Evolutionary conservation across 2,888 invertebrate genomes (phyloP).

Genomic region (Spisula subtruncata): DNA sequence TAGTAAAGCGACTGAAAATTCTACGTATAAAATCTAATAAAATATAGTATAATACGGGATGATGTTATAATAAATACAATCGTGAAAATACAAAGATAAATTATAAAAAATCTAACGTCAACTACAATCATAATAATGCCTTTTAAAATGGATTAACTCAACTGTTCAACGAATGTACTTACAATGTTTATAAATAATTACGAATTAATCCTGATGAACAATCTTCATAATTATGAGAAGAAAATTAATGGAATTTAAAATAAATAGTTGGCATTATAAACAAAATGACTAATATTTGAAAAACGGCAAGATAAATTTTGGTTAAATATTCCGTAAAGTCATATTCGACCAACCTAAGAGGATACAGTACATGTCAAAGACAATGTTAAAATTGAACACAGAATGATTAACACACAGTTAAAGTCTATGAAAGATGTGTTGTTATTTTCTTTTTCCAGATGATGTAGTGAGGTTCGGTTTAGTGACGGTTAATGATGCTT

Average conservation of each 20-base stretch:
- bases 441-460: not conserved
- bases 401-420: not conserved
- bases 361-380: not conserved
- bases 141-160: not conserved
- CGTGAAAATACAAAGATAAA: not conserved
- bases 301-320: not conserved
- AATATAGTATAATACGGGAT: not conserved
- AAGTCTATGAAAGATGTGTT: not conserved
- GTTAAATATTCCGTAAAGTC: not conserved
- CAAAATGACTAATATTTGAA: too few species aligned
- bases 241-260: too few species aligned
- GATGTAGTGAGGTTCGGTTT: conserved; percentile 61
- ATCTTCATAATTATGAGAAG: too few species aligned
- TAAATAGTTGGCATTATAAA: too few species aligned
- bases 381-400: not conserved
- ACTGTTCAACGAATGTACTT: not conserved
- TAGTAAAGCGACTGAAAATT: not conserved
- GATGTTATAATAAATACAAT: not conserved
- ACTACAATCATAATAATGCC: not conserved
- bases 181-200: not conserved
- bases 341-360: not conserved
- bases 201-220: not conserved
- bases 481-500: conserved; percentile 74
- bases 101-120: not conserved
- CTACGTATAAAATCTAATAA: not conserved